These are phyloP conservation scores for Steinernema feltiae DNA, from an alignment of 1,140 invertebrate species.

Conservation along the genomic window DNA sequence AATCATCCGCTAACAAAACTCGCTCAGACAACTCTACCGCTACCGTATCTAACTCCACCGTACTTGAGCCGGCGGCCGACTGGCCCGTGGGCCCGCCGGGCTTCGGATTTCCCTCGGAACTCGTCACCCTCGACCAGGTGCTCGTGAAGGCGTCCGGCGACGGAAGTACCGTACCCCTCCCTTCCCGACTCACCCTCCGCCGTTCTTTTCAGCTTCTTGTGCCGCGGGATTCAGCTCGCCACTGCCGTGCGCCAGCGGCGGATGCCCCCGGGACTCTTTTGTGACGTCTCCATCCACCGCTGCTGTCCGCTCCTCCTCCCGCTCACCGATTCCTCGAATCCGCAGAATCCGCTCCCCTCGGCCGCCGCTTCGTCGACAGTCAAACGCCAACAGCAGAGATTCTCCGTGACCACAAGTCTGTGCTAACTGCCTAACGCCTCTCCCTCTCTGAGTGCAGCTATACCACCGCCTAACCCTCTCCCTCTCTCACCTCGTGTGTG, in stretches of 20 bases:
- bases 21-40: conserved; percentile 13
- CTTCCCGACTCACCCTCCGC: not conserved
- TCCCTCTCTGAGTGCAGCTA: not conserved
- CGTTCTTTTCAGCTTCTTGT: conserved; percentile 42
- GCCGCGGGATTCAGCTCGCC: conserved; percentile 49
- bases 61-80: conserved; percentile 29
- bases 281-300: conserved; percentile 38
- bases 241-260: conserved; percentile 35
- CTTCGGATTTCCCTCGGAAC: conserved; percentile 36
- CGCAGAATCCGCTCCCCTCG: conserved; percentile 9
- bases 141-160: conserved; percentile 48
- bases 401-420: not conserved
- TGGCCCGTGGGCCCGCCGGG: conserved; percentile 44
- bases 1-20: conserved; percentile 1
- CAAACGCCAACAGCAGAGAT: conserved; percentile 18
- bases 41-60: conserved; percentile 5
- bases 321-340: conserved; percentile 32
- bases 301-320: conserved; percentile 51
- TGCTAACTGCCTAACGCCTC: not conserved
- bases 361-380: too few relatives aligned
- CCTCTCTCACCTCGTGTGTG: not conserved
- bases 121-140: conserved; percentile 37
- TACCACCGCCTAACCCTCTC: not conserved
- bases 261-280: conserved; percentile 51
- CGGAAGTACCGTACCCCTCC: conserved; percentile 35